Evolutionary conservation across 2,888 invertebrate species (phyloP).

Genomic region (Lamellibrachia satsuma): DNA sequence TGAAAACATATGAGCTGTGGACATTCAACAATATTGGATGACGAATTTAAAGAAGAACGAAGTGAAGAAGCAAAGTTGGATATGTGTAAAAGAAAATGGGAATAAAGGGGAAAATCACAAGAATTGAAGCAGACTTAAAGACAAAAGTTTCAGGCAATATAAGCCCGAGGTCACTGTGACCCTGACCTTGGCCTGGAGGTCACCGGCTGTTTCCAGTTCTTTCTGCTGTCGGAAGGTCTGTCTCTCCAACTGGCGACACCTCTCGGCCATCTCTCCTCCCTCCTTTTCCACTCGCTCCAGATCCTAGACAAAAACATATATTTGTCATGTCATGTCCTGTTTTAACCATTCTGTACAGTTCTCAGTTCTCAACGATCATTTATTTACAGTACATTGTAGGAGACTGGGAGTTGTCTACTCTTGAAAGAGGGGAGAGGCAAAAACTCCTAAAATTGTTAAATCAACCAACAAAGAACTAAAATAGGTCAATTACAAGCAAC

Average conservation of each 20-base stretch:
- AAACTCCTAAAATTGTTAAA: too few relatives aligned
- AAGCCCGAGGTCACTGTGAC: not conserved
- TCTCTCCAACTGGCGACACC: conserved; percentile 71
- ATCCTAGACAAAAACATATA: conserved; percentile 66
- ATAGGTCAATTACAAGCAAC: too few relatives aligned
- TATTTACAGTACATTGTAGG: too few relatives aligned
- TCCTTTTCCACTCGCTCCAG: conserved; percentile 75
- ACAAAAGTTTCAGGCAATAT: not conserved
- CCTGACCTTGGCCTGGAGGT: conserved; percentile 53
- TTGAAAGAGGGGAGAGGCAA: too few relatives aligned
- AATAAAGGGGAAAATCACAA: not conserved
- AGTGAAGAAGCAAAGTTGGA: not conserved
- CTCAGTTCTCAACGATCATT: too few relatives aligned
- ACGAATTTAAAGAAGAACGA: not conserved
- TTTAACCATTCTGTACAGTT: too few relatives aligned
- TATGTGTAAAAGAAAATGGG: not conserved
- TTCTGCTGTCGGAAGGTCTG: conserved; percentile 56
- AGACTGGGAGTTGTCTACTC: too few relatives aligned
- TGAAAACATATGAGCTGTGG: not conserved
- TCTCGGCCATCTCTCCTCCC: conserved; percentile 65
- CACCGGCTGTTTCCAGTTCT: conserved; percentile 55
- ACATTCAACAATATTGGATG: not conserved
- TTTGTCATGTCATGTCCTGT: too few relatives aligned
- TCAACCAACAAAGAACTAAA: too few relatives aligned
- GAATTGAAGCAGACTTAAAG: not conserved